Evolutionary conservation across 2,113 vertebrate species (phyloP).

Genomic region (Daboia siamensis): DNA sequence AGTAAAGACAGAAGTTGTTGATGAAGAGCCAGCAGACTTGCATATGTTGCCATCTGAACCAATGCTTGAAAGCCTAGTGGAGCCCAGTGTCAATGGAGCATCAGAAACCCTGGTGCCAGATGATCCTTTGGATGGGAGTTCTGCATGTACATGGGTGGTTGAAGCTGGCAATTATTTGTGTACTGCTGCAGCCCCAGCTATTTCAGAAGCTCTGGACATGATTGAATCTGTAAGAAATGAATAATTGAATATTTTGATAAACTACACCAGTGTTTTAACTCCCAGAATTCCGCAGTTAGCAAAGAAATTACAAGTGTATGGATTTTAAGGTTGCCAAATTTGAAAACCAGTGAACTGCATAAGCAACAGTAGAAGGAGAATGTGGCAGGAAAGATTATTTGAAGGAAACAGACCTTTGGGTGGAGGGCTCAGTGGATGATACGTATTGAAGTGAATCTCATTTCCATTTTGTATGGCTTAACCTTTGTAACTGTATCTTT

Average conservation of each 20-base stretch:
- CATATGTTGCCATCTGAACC: constrained; percentile 41
- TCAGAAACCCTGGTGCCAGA: constrained; percentile 50
- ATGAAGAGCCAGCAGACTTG: constrained; percentile 51
- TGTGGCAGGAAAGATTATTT: neutral
- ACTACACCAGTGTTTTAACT: neutral
- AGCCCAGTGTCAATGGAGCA: constrained; percentile 43
- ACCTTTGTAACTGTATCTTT: neutral
- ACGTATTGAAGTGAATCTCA: neutral
- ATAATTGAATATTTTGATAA: neutral
- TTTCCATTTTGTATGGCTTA: neutral
- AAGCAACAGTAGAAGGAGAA: neutral
- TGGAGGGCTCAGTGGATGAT: neutral
- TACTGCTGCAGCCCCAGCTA: constrained; percentile 70
- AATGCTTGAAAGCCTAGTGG: constrained; percentile 31
- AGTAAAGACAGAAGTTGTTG: constrained; percentile 66
- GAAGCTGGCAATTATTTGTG: constrained; percentile 85
- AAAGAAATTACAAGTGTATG: neutral
- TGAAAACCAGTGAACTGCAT: neutral
- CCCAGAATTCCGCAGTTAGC: neutral
- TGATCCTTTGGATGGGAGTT: constrained; percentile 56
- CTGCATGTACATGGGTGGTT: constrained; percentile 81
- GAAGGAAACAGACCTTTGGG: neutral
- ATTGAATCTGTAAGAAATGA: constrained; percentile 84
- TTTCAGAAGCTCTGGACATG: constrained; percentile 91
- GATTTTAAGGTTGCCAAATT: neutral